A percentile compares a stretch with the other conserved stretches of the same genome.
phyloP scores from a whole-genome alignment of 2,113 vertebrate genomes.

The Axis porcinus region DNA sequence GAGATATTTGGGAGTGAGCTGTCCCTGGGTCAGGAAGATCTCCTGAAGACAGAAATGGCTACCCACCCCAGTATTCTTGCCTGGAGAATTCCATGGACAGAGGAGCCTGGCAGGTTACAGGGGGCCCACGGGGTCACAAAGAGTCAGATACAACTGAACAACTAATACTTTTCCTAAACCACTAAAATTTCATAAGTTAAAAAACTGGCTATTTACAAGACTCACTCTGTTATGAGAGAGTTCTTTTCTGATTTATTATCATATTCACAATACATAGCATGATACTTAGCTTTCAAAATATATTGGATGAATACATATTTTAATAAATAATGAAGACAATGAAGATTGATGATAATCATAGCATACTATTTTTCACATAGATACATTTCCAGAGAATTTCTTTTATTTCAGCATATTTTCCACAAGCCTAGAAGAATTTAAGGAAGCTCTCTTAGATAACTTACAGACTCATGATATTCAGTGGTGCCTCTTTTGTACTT shows the following conservation, averaged over 20 bases:
- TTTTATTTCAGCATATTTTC: background rate
- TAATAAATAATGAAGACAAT: background rate
- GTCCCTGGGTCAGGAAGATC: background rate
- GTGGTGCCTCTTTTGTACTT: background rate
- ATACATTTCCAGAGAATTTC: background rate
- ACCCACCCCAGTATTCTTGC: background rate
- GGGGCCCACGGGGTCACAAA: background rate
- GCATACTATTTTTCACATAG: slow-evolving; percentile 1
- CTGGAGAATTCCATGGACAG: background rate
- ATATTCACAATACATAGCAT: background rate
- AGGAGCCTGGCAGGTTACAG: background rate
- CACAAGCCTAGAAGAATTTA: background rate
- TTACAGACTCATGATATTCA: background rate
- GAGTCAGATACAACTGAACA: background rate
- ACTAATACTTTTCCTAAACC: background rate
- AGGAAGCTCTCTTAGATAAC: background rate
- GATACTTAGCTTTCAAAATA: background rate
- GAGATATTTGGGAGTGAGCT: background rate
- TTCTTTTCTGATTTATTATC: background rate
- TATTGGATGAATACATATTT: background rate
- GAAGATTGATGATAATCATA: background rate
- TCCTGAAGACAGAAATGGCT: background rate
- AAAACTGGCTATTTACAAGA: background rate
- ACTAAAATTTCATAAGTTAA: background rate
- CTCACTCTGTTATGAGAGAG: background rate